Evolutionary conservation across 2,888 invertebrate genomes (phyloP).

Genomic region (Thecocarcelia acutangulata): DNA sequence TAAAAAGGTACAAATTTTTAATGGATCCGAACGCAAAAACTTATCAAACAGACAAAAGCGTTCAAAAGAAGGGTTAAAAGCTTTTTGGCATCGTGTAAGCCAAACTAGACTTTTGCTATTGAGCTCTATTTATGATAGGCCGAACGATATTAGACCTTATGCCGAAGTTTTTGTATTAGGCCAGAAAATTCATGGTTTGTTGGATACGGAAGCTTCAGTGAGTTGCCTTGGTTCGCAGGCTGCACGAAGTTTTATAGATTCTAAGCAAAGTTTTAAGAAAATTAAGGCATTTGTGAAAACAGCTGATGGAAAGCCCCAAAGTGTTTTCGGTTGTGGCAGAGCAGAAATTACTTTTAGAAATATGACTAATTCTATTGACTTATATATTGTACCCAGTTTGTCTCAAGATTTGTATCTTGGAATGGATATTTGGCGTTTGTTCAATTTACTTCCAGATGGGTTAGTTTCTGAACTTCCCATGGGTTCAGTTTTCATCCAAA

Average conservation of each 20-base stretch:
- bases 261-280: background rate
- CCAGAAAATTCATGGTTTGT: no score
- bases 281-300: conserved; percentile 23
- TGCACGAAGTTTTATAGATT: background rate
- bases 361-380: background rate
- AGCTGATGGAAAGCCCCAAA: conserved; percentile 49
- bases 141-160: no score
- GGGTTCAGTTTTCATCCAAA: no score
- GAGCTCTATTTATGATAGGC: conserved; percentile 7
- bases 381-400: conserved; percentile 51
- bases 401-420: conserved; percentile 57
- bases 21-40: background rate
- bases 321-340: conserved; percentile 15
- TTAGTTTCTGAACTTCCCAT: no score
- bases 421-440: conserved; percentile 47
- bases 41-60: conserved; percentile 1
- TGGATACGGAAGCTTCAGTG: conserved; percentile 40
- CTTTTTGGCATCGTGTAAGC: background rate
- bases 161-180: no score
- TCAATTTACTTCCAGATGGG: background rate
- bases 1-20: background rate
- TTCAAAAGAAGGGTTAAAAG: background rate
- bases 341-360: conserved; percentile 8
- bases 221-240: background rate
- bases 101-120: background rate